Evolutionary conservation across 2,888 invertebrate species (phyloP).

Genomic region (Agelastica alni): DNA sequence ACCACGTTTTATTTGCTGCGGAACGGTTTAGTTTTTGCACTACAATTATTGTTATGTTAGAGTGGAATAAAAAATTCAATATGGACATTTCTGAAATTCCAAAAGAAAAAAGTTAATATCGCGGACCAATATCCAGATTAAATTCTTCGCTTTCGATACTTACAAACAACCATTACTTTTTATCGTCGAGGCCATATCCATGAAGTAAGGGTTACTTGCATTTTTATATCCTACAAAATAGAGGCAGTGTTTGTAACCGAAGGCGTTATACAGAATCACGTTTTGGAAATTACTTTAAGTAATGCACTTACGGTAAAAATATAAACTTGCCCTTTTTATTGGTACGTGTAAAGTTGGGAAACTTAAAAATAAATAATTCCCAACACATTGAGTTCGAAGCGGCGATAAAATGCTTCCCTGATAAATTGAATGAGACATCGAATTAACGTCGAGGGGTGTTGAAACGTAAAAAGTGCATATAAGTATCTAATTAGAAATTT

Average conservation of each 20-base stretch:
- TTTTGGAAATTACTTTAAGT: constrained; percentile 20
- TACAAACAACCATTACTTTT: constrained; percentile 21
- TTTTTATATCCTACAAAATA: constrained; percentile 20
- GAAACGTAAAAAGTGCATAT: too few species aligned
- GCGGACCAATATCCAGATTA: constrained; percentile 19
- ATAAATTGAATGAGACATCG: too few species aligned
- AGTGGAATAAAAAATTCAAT: too few species aligned
- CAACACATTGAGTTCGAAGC: background rate
- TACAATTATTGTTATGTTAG: too few species aligned
- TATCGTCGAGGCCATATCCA: constrained; percentile 17
- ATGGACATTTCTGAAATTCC: background rate
- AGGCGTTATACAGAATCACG: constrained; percentile 21
- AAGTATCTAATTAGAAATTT: too few species aligned
- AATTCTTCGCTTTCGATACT: constrained; percentile 19
- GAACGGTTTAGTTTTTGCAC: too few species aligned
- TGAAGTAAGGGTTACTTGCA: constrained; percentile 23
- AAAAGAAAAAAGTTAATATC: background rate
- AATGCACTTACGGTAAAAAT: background rate
- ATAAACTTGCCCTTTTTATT: constrained; percentile 19
- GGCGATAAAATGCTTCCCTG: too few species aligned
- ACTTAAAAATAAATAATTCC: constrained; percentile 16
- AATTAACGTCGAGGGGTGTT: too few species aligned
- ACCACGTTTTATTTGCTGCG: background rate
- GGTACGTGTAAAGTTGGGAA: constrained; percentile 5
- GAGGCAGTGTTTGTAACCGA: constrained; percentile 11